Conservation (phyloP, 2,797 vertebrate species). For the Clarias laeviceps region DNA sequence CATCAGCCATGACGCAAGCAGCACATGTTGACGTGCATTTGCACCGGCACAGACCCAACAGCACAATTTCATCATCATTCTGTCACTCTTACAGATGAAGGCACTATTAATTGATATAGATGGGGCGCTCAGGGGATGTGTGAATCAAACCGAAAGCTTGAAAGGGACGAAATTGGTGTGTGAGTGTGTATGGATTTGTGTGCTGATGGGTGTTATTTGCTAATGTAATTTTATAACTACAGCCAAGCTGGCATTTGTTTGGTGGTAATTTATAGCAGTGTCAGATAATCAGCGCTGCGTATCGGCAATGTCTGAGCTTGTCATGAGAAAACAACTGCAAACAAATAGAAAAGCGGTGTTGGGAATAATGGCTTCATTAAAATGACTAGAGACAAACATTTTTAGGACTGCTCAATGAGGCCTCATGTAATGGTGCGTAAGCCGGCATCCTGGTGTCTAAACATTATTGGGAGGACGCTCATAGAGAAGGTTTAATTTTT, state of each 20-base stretch:
- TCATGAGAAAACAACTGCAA: constrained; percentile 21
- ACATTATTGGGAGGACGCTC: not conserved
- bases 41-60: constrained; percentile 33
- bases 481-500: not conserved
- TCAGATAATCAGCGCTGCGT: constrained; percentile 41
- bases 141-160: not conserved
- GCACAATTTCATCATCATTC: constrained; percentile 52
- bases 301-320: not conserved
- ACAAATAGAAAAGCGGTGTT: constrained; percentile 11
- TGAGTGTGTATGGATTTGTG: not conserved
- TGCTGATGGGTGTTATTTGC: constrained; percentile 29
- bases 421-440: not conserved
- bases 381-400: constrained; percentile 25
- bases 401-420: constrained; percentile 21
- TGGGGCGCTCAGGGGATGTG: constrained; percentile 18
- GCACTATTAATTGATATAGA: constrained; percentile 47
- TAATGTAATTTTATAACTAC: constrained; percentile 43
- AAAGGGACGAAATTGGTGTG: not conserved
- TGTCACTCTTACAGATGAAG: constrained; percentile 53
- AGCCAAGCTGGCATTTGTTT: constrained; percentile 38
- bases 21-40: constrained; percentile 31
- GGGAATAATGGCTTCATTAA: constrained; percentile 21
- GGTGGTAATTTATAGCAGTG: constrained; percentile 45
- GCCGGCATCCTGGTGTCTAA: not conserved
- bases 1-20: constrained; percentile 53